A percentile compares a stretch with the other conserved stretches of the same genome.
These are phyloP conservation scores for Ormyrus labotus DNA, from an alignment of 2,888 invertebrate genomes.

Conservation along the genomic window DNA sequence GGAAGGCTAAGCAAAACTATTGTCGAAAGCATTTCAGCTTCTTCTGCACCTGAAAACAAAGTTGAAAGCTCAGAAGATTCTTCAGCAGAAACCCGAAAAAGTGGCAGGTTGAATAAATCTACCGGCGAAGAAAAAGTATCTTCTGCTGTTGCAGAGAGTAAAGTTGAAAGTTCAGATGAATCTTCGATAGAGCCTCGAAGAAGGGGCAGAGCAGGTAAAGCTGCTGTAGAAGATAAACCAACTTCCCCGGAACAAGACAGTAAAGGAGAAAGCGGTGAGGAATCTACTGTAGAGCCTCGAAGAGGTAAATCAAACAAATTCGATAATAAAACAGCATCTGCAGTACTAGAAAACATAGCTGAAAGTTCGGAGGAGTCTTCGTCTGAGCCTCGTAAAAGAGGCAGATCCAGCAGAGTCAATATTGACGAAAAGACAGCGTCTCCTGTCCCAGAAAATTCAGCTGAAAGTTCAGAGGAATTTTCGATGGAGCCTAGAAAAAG, in stretches of 20 bases:
- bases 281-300: not conserved
- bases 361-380: not conserved
- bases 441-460: not conserved
- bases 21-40: not conserved
- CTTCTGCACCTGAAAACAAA: not conserved
- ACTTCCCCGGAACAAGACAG: conserved; percentile 27
- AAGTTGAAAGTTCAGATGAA: conserved; percentile 41
- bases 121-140: conserved; percentile 16
- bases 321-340: too few relatives aligned
- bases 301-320: conserved; percentile 3
- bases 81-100: conserved; percentile 56
- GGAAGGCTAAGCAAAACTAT: not conserved
- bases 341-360: too few relatives aligned
- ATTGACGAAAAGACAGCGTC: not conserved
- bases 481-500: not conserved
- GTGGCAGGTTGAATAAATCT: conserved; percentile 25
- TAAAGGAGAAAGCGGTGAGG: not conserved
- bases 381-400: not conserved
- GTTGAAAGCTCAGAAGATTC: not conserved
- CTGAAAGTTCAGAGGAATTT: not conserved
- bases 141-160: conserved; percentile 12
- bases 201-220: conserved; percentile 19
- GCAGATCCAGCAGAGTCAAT: too few relatives aligned
- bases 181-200: not conserved
- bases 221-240: conserved; percentile 11